Evolutionary conservation across 2,888 invertebrate genomes (phyloP), one percentile per base, ranked within the genome.

Genomic region (Oeneis ivallda): DNA sequence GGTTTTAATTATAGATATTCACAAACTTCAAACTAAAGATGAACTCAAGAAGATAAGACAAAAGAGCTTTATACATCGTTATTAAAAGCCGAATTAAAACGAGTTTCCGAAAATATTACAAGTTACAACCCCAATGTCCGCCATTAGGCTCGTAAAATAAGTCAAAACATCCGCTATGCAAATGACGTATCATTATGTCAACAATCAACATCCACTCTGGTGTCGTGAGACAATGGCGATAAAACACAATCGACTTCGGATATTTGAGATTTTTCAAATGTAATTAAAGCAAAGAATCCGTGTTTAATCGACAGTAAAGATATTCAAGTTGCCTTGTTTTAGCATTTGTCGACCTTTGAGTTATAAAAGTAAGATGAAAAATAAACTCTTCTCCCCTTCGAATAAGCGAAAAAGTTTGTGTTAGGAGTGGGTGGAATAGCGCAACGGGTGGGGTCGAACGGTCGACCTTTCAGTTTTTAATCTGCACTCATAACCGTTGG

Each of bases 201-300:
- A 59, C 59, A 59, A 59, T 67, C 65, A 71, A 75, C 77, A 77
- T 74, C 74, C 76, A 71, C 74, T 76, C 74, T 17, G 61, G 65
- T 79, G 77, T 72, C 64, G 19, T 67, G 71, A 74, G 78, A 79
- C 79, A 79, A 76, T 77, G 72, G 72, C 68, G 54, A 60, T 70
- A 69, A 70, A 70, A 72, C 62, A 58, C 62, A 65, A 59, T 53
- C 53, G 62, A 62, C 34, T 17, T 59, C 52, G 34, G 65, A 67
- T 63, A 66, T 67, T 69, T 69, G 62, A 52, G 52, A 66, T 62
- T 50, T 54, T 61, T 50, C 39, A 60, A 19, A 13, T 26, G 34
- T 47, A 34, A 60, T 52, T 61, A 52, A 52, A 26, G 39, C 50
- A 52, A 61, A 26, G 39, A 39, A 61, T 50, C 52, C 61, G 11